Conservation (phyloP, 2,888 invertebrate species). For the Hypomecis punctinalis region DNA sequence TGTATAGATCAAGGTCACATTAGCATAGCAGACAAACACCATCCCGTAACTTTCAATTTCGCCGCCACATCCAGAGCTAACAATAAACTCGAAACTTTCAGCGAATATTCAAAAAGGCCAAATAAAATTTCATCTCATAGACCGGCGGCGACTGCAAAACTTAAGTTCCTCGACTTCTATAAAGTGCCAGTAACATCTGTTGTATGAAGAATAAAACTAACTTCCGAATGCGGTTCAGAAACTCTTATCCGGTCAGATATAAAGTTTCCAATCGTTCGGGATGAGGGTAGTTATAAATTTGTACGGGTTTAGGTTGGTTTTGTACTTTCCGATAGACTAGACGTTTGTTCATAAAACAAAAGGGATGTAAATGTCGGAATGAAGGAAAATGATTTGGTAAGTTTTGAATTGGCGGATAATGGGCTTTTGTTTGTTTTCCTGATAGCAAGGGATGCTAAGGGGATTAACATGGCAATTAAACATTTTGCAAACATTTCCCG, state of each 20-base stretch:
- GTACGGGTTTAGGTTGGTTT: conserved; percentile 64
- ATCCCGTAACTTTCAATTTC: conserved; percentile 39
- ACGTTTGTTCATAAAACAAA: conserved; percentile 72
- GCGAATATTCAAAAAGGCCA: conserved; percentile 74
- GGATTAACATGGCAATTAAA: conserved; percentile 30
- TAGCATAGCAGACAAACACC: conserved; percentile 34
- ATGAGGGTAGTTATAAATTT: conserved; percentile 22
- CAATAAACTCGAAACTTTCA: conserved; percentile 52
- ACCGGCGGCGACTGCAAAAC: conserved; percentile 62
- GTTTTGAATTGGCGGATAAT: conserved; percentile 37
- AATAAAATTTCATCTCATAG: conserved; percentile 79
- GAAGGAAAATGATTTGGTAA: conserved; percentile 41
- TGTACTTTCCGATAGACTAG: conserved; percentile 67
- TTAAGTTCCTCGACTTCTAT: conserved; percentile 68
- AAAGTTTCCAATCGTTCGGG: conserved; percentile 44
- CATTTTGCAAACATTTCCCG: conserved; percentile 20
- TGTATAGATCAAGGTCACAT: conserved; percentile 31
- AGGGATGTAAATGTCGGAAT: conserved; percentile 48
- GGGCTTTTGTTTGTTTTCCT: conserved; percentile 33
- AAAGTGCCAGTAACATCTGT: conserved; percentile 78
- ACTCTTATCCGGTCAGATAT: conserved; percentile 37
- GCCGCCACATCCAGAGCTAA: conserved; percentile 31
- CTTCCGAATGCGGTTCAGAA: conserved; percentile 37
- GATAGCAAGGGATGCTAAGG: conserved; percentile 18
- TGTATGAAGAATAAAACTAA: conserved; percentile 68